Evolutionary conservation across 2,888 invertebrate species (phyloP).

Genomic region (Bembecia ichneumoniformis): DNA sequence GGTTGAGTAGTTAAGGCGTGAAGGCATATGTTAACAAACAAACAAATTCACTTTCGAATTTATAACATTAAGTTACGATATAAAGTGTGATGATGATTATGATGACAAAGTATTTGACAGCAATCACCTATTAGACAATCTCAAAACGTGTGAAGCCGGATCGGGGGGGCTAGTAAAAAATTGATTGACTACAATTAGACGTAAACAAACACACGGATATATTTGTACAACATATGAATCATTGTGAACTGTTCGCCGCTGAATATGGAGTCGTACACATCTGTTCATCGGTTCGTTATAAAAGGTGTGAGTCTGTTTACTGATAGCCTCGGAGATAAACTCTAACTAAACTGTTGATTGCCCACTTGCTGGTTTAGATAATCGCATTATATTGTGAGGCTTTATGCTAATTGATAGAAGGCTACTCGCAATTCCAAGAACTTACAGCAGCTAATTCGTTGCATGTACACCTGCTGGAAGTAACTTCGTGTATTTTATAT

Average conservation of each 20-base stretch:
- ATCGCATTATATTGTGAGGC: neutral
- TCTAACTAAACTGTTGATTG: slow-evolving; percentile 3
- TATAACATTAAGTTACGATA: too few species aligned
- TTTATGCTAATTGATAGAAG: neutral
- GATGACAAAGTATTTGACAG: too few species aligned
- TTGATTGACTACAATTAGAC: too few species aligned
- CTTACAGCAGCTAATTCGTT: neutral
- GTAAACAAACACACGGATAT: neutral
- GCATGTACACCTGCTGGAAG: too few species aligned
- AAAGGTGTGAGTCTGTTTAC: slow-evolving; percentile 29
- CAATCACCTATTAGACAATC: too few species aligned
- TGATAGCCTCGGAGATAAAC: slow-evolving; percentile 21
- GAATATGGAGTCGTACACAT: slow-evolving; percentile 29
- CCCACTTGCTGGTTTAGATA: neutral
- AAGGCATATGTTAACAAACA: too few species aligned
- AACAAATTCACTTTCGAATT: too few species aligned
- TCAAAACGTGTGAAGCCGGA: too few species aligned
- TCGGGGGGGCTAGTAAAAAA: too few species aligned
- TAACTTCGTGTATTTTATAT: too few species aligned
- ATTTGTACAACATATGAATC: neutral
- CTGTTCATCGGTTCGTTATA: slow-evolving; percentile 28
- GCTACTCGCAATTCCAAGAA: neutral
- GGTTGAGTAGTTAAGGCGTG: too few species aligned
- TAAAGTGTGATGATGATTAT: too few species aligned
- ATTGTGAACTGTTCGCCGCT: slow-evolving; percentile 10